Base-by-base conservation (phyloP, 2,113 vertebrate species). In the Speoplatyrhinus poulsoni region DNA sequence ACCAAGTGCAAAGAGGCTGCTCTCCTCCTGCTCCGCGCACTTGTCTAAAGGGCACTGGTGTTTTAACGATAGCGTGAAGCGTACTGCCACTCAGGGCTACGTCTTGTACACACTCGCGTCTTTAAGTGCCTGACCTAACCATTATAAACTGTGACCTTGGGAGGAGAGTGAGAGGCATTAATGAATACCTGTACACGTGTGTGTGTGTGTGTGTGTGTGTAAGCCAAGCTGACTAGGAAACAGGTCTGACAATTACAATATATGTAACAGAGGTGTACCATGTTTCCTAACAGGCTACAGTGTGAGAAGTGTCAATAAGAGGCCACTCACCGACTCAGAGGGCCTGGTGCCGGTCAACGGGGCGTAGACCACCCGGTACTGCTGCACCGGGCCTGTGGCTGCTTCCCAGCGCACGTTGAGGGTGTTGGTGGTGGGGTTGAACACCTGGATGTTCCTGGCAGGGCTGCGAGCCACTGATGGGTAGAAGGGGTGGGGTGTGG, bases 341-440 rank as follows among this genome's bases (percentile, higher is more conserved):
- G 95, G 94, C 69, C 85, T 91, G 65, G 89, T 87, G 57, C 95
- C 96, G 65, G 82, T 84, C 15, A 93, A 15, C 13, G 97, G 93
- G 72, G 95, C 33, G 8, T 98, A 98, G 78, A 92, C 91, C 62
- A 99, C 82, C 15, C 94, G 93, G 9, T 99, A 99, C 82, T 98
- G 94, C 72, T 93, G 93, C 4, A 99, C 97, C 2, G 93, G 93
- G 46, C 96, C 96, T 0, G 95, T 94, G 9, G 98, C 96, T 11
- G 94, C 89, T 69, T 98, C 96, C 98, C 98, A 99, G 61, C 95
- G 95, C 52, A 98, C 94, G 5, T 96, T 96, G 69, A 99, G 89
- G 70, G 91, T 96, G 90, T 97, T 98, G 76, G 95, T 93, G 3
- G 95, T 93, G 9, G 98, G 98, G 82, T 98, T 97, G 87, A 92